Base-by-base conservation (phyloP, 2,113 vertebrate genomes). In the Neodon shergylaensis region DNA sequence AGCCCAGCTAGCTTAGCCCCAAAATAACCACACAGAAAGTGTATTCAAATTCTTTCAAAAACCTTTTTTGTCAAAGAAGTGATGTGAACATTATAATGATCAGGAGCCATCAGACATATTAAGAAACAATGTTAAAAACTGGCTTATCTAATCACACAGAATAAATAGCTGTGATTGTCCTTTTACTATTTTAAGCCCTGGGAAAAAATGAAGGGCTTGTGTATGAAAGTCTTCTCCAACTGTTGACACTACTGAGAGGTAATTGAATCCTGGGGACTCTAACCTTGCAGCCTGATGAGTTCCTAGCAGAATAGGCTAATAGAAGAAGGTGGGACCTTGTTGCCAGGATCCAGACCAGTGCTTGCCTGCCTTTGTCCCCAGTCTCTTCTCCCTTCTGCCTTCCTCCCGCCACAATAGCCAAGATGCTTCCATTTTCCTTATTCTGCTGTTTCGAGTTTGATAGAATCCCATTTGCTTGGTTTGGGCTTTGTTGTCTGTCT, bases 91-190 rank as follows among this genome's bases (percentile, higher is more conserved):
- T 19, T 21, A 66, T 61, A 84, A 49, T 19, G 7, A 81, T 85
- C 3, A 94, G 22, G n/a, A 47, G 6, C 36, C 42, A 86, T 49
- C 36, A 70, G n/a, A 84, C 65, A 47, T 28, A 24, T 36, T 58
- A 86, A 66, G 61, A 70, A 92, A 39, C 8, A 77, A 36, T 66
- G 72, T 1, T 68, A 65, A 76, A 47, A 83, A 49, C 16, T 86
- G 68, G 83, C 77, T 89, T 44, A 92, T 21, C 85, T 78, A 87
- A 82, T 14, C 12, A 86, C 49, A 86, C 73, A 79, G 77, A 92
- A 81, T 31, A 91, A 42, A 58, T 39, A 16, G 39, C 44, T 73
- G 16, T 19, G 3, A 21, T 84, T n/a, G 10, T 47, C 49, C 44
- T 61, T 61, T 91, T 82, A 61, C 7, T 90, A 44, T 73, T 89